These are phyloP conservation scores for Sula dactylatra DNA, from an alignment of 2,113 vertebrate genomes.

Conservation along the genomic window DNA sequence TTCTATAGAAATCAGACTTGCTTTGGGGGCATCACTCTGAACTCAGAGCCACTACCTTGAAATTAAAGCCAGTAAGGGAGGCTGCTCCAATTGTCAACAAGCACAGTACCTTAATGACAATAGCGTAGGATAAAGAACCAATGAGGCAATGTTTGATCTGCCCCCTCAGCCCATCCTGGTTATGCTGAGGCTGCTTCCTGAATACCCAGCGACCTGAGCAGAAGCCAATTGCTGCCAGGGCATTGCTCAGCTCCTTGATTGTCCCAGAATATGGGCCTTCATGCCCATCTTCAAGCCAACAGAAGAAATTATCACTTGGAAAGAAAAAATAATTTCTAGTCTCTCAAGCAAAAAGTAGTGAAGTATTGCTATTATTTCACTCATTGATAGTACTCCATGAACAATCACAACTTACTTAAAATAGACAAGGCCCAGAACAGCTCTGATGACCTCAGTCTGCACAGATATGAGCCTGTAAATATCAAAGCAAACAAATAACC, in stretches of 20 bases:
- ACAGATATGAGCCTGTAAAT: not conserved
- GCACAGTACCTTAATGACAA: not conserved
- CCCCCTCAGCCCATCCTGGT: not conserved
- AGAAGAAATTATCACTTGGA: not conserved
- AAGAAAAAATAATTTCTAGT: not conserved
- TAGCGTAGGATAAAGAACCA: not conserved
- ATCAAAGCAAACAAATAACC: not conserved
- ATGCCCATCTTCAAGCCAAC: not conserved
- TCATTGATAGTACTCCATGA: not conserved
- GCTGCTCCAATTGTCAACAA: not conserved
- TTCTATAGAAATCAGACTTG: not conserved
- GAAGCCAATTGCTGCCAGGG: not conserved
- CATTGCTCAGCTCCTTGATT: not conserved
- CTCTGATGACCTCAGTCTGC: not conserved
- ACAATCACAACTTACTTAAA: not conserved
- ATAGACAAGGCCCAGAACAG: not conserved
- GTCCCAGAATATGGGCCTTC: not conserved
- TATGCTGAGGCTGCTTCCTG: not conserved
- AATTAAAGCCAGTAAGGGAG: not conserved
- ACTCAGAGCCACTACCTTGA: not conserved
- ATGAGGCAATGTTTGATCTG: accelerated
- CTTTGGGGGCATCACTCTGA: not conserved
- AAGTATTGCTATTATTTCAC: not conserved
- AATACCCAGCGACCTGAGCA: not conserved
- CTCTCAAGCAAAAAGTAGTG: not conserved